These are phyloP conservation scores for Drosophila acutilabella DNA, from an alignment of 2,888 invertebrate species.

Conservation along the genomic window DNA sequence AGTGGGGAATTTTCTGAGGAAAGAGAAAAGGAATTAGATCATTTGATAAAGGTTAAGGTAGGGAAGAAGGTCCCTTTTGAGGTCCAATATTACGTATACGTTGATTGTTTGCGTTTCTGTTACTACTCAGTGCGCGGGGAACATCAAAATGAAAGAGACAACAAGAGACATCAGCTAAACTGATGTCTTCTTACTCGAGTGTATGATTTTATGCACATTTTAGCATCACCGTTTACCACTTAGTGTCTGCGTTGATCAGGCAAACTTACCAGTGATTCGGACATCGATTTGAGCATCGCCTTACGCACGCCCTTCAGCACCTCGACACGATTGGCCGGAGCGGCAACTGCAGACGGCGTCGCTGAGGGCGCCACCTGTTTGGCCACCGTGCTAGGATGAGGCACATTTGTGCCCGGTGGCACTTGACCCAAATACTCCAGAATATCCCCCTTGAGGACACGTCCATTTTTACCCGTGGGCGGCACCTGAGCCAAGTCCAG, in stretches of 20 bases:
- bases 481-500: conserved; percentile 90
- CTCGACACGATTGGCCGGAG: conserved; percentile 85
- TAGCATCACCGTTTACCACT: not conserved
- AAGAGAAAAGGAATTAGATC: not conserved
- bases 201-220: not conserved
- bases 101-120: too few species aligned
- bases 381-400: conserved; percentile 80
- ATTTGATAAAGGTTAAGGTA: too few species aligned
- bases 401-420: conserved; percentile 86
- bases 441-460: conserved; percentile 98
- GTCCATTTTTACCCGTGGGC: conserved; percentile 94
- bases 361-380: not conserved
- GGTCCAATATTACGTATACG: too few species aligned
- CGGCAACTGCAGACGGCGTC: conserved; percentile 4
- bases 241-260: not conserved
- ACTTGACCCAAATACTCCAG: conserved; percentile 88
- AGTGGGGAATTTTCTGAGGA: conserved; percentile 94
- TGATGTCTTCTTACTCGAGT: too few species aligned
- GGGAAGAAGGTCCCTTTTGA: too few species aligned
- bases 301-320: conserved; percentile 93
- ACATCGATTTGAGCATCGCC: conserved; percentile 99
- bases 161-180: too few species aligned
- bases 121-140: too few species aligned
- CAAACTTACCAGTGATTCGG: conserved; percentile 89
- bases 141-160: too few species aligned